These are phyloP conservation scores for Nematostella vectensis DNA, from an alignment of 92 coral and sea anemone genomes.

Conservation along the genomic window DNA sequence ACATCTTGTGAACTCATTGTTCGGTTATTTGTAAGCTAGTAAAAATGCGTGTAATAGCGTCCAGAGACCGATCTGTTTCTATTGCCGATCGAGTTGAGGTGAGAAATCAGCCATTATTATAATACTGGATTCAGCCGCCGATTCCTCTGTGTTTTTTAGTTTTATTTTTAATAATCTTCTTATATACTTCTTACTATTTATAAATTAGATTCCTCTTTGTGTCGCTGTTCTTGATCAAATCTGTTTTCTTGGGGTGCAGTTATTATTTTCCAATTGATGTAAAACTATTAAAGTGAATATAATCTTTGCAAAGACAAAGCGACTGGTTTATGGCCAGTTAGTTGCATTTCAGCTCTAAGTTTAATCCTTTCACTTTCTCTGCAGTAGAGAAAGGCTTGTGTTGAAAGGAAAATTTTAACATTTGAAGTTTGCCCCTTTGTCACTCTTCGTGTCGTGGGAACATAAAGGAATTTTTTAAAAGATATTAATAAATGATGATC, in stretches of 20 bases:
- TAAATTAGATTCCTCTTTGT: no score
- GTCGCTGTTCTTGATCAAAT: no score
- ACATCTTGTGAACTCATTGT: constrained; percentile 19
- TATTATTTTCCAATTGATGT: neutral
- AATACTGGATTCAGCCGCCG: neutral
- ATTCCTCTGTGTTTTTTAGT: neutral
- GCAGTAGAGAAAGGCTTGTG: neutral
- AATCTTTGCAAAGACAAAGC: no score
- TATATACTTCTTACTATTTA: no score
- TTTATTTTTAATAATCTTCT: no score
- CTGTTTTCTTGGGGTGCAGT: neutral
- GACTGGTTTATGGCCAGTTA: no score
- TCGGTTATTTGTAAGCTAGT: constrained; percentile 14
- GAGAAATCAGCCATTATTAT: neutral
- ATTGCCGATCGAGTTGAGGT: neutral
- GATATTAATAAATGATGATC: constrained; percentile 54
- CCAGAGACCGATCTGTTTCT: neutral
- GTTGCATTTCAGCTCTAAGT: constrained; percentile 17
- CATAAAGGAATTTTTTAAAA: constrained; percentile 52
- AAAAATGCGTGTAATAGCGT: neutral
- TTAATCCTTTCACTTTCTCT: constrained; percentile 22
- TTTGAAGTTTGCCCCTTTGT: constrained; percentile 29
- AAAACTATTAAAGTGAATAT: no score
- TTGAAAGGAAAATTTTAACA: constrained; percentile 34
- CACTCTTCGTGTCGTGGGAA: constrained; percentile 34